These are phyloP conservation scores for Holacanthella duospinosa DNA, from an alignment of 2,888 invertebrate species.

Conservation along the genomic window DNA sequence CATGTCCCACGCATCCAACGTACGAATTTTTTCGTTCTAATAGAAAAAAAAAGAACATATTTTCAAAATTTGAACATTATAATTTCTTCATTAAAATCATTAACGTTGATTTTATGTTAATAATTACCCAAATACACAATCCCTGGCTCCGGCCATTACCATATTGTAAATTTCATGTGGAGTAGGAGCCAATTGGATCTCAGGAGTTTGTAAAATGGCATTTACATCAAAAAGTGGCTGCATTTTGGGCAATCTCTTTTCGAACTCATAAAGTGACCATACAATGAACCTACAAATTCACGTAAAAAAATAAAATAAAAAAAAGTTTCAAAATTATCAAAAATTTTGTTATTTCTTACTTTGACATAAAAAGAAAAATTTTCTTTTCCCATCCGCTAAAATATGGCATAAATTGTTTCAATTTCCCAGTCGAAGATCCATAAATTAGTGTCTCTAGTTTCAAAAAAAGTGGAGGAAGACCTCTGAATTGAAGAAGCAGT, in stretches of 20 bases:
- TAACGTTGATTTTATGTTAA: constrained; percentile 12
- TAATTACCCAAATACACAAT: constrained; percentile 65
- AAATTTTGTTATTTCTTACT: constrained; percentile 41
- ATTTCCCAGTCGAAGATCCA: constrained; percentile 64
- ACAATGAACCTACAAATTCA: constrained; percentile 58
- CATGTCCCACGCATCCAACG: constrained; percentile 81
- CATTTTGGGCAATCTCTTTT: constrained; percentile 48
- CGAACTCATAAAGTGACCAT: constrained; percentile 60
- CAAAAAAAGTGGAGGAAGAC: constrained; percentile 67
- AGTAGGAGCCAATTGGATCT: constrained; percentile 64
- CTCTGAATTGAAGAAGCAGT: constrained; percentile 63
- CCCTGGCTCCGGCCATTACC: constrained; percentile 60
- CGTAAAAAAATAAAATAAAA: constrained; percentile 24
- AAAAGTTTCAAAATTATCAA: not conserved
- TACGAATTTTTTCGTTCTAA: constrained; percentile 59
- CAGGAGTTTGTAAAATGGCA: constrained; percentile 60
- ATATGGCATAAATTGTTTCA: constrained; percentile 61
- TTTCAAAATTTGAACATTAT: constrained; percentile 1
- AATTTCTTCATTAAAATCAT: not conserved
- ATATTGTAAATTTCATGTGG: constrained; percentile 66
- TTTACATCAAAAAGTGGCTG: constrained; percentile 67
- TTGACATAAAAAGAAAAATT: constrained; percentile 57
- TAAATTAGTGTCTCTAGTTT: constrained; percentile 77
- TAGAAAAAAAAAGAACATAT: constrained; percentile 14
- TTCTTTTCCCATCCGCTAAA: constrained; percentile 73